A percentile compares a stretch with the other conserved stretches of the same genome.
phyloP scores from a whole-genome alignment of 2,888 invertebrate genomes.

The Enchytraeus crypticus region DNA sequence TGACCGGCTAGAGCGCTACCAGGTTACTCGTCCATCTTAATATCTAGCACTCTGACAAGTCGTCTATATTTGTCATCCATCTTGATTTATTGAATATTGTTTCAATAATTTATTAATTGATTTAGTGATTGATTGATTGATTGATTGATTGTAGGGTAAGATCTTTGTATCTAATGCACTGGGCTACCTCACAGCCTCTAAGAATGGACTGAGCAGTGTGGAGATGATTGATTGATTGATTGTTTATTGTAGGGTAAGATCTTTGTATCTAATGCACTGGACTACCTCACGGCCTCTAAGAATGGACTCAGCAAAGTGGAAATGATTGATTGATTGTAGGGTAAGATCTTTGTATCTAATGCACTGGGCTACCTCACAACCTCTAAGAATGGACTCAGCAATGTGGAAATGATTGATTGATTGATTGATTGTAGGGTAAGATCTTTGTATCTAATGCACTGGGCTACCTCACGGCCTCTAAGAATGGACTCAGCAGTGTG shows the following conservation, averaged over 20 bases:
- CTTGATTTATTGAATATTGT: no score
- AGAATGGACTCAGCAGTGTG: slow-evolving; percentile 29
- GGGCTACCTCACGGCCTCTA: slow-evolving; percentile 31
- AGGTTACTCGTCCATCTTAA: no score
- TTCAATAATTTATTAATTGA: no score
- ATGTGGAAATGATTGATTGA: slow-evolving; percentile 31
- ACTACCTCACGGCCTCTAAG: slow-evolving; percentile 31
- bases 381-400: slow-evolving; percentile 29
- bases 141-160: no score
- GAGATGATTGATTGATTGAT: no score
- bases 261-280: slow-evolving; percentile 27
- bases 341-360: slow-evolving; percentile 29
- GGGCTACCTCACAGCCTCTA: slow-evolving; percentile 31
- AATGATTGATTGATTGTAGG: slow-evolving; percentile 32
- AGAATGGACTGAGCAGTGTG: slow-evolving; percentile 29
- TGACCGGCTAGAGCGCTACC: not conserved
- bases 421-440: no score
- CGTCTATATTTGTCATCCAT: no score
- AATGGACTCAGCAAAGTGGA: slow-evolving; percentile 31
- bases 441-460: slow-evolving; percentile 28
- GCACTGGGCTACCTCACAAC: slow-evolving; percentile 35
- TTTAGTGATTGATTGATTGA: no score
- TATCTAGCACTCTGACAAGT: no score
- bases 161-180: slow-evolving; percentile 28
- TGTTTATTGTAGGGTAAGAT: no score